A percentile compares a stretch with the other conserved stretches of the same genome.
These are phyloP conservation scores for Romanogobio albipinnatus DNA, from an alignment of 2,113 vertebrate genomes.

Conservation along the genomic window DNA sequence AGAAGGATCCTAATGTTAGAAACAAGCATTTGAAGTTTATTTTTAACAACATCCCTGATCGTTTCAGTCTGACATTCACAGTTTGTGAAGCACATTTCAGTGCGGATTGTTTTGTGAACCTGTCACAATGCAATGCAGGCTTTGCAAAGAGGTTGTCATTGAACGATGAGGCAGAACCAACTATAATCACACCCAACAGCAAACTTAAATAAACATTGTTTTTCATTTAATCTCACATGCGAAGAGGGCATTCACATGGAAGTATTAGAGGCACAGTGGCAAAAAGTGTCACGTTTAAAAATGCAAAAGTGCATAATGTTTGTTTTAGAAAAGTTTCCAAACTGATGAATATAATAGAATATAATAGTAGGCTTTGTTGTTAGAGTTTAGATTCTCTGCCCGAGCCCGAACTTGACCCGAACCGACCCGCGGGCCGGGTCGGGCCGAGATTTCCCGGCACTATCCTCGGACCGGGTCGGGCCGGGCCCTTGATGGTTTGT, in stretches of 20 bases:
- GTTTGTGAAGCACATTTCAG: constrained; percentile 10
- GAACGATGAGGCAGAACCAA: constrained; percentile 11
- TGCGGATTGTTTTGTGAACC: constrained; percentile 19
- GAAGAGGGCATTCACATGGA: neutral
- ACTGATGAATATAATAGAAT: neutral
- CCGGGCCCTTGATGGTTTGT: too few relatives aligned
- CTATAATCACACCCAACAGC: neutral
- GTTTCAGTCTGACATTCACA: constrained; percentile 2
- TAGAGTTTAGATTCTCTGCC: too few relatives aligned
- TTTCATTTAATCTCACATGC: neutral
- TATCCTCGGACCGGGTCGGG: too few relatives aligned
- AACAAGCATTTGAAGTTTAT: constrained; percentile 8
- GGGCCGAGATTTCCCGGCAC: too few relatives aligned
- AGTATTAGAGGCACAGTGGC: neutral
- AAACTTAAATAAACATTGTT: constrained; percentile 2
- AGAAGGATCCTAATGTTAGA: constrained; percentile 10
- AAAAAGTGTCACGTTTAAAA: neutral
- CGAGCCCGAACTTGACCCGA: too few relatives aligned
- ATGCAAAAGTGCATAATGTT: neutral
- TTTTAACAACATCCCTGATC: constrained; percentile 16
- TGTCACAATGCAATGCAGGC: constrained; percentile 30
- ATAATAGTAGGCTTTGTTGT: too few relatives aligned
- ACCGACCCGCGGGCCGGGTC: too few relatives aligned
- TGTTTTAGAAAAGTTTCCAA: neutral
- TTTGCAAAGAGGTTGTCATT: neutral